These are phyloP conservation scores for Camelus bactrianus DNA, from an alignment of 2,113 vertebrate species.

Conservation along the genomic window DNA sequence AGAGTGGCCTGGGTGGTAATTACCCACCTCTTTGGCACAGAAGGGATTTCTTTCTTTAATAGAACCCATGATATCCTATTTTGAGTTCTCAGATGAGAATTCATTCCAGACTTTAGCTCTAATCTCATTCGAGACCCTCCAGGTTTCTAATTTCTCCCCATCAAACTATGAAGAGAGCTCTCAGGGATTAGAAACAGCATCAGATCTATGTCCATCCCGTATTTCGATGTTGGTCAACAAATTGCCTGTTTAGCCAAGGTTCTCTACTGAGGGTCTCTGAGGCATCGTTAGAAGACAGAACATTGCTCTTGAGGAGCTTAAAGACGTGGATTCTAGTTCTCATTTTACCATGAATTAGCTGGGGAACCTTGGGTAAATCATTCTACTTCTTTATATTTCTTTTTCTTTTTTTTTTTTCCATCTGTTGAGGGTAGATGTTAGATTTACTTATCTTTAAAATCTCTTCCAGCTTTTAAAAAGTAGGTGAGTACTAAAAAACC, in stretches of 20 bases:
- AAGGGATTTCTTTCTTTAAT: background rate
- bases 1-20: background rate
- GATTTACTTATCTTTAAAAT: background rate
- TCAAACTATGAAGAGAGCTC: background rate
- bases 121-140: background rate
- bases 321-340: background rate
- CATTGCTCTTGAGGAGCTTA: slow-evolving; percentile 12
- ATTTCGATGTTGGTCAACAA: background rate
- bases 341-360: slow-evolving; percentile 14
- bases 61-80: background rate
- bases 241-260: background rate
- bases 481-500: background rate
- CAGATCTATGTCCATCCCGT: background rate
- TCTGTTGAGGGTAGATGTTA: background rate
- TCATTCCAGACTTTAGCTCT: background rate
- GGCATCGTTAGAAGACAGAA: background rate
- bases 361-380: background rate
- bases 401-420: background rate
- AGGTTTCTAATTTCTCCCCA: background rate
- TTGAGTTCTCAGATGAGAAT: background rate
- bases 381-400: background rate
- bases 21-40: background rate
- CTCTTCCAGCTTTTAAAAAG: background rate
- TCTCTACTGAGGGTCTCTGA: background rate
- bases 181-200: background rate